Percentiles rank a stretch among this genome's conserved stretches.
Conservation (phyloP, 2,797 vertebrate species). For the Crocidura indochinensis region DNA sequence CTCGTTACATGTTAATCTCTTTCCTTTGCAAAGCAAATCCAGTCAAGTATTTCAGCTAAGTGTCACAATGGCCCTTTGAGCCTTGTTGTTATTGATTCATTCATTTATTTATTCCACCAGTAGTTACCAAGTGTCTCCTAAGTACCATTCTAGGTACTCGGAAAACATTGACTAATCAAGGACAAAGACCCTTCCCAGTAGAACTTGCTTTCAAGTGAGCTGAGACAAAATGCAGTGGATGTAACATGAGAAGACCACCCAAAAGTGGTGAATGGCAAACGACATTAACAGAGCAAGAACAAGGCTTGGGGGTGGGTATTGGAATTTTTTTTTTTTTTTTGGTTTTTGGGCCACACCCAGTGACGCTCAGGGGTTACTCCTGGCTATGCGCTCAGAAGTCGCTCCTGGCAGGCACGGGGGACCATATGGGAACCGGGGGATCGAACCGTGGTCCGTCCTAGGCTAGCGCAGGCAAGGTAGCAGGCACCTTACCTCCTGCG, state of each 20-base stretch:
- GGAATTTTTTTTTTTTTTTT: neutral
- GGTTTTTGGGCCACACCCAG: too few relatives aligned
- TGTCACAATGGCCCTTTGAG: conserved; percentile 42
- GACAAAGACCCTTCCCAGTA: neutral
- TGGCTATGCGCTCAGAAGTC: too few relatives aligned
- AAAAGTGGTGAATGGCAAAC: too few relatives aligned
- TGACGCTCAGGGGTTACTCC: too few relatives aligned
- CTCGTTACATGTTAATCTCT: conserved; percentile 6
- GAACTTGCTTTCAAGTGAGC: neutral
- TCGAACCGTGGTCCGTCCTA: too few relatives aligned
- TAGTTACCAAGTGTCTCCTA: conserved; percentile 42
- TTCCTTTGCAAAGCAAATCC: conserved; percentile 61
- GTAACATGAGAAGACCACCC: neutral
- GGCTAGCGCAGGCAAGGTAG: too few relatives aligned
- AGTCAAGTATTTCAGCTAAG: conserved; percentile 26
- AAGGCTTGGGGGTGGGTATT: too few relatives aligned
- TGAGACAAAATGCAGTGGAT: neutral
- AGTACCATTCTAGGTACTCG: neutral
- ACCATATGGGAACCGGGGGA: too few relatives aligned
- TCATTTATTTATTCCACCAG: conserved; percentile 37
- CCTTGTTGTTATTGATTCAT: neutral
- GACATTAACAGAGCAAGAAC: too few relatives aligned
- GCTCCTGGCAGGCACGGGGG: too few relatives aligned
- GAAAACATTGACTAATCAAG: conserved; percentile 7
- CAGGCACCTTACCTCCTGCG: too few relatives aligned